Percentiles rank a stretch among this genome's conserved stretches.
phyloP scores from a whole-genome alignment of 2,113 vertebrate species.

The Lamprologus sp. region DNA sequence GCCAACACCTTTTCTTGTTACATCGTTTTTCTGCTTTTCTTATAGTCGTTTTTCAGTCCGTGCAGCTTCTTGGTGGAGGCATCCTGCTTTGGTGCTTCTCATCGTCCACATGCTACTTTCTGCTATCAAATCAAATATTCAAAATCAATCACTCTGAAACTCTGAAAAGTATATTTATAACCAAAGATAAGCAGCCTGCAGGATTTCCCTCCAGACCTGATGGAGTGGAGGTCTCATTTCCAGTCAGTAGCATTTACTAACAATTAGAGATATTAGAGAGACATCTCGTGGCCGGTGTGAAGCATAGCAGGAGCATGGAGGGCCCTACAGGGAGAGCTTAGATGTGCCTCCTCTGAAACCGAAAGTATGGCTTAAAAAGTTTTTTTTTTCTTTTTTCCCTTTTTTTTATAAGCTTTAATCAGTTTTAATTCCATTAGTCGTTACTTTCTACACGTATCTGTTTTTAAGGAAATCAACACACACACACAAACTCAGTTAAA shows the following conservation, averaged over 20 bases:
- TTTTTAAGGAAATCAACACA: not conserved
- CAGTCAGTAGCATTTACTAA: conserved; percentile 24
- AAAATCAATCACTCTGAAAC: not conserved
- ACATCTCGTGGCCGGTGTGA: conserved; percentile 65
- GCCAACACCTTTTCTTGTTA: not conserved
- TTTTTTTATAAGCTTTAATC: not conserved
- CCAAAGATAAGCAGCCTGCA: not conserved
- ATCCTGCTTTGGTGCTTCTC: not conserved
- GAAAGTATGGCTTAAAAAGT: not conserved
- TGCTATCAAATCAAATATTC: not conserved
- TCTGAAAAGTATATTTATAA: not conserved
- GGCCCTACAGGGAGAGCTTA: not conserved
- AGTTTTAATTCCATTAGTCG: not conserved
- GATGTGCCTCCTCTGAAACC: not conserved
- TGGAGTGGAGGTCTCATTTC: conserved; percentile 8
- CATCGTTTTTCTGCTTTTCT: not conserved
- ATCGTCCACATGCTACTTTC: not conserved
- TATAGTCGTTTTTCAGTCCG: not conserved
- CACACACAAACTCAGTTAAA: not conserved
- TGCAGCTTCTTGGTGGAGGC: not conserved
- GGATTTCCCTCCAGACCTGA: conserved; percentile 68
- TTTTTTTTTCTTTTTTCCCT: not conserved
- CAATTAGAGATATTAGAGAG: conserved; percentile 32
- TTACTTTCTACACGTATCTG: not conserved
- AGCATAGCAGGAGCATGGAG: conserved; percentile 57